Evolutionary conservation across 2,888 invertebrate species (phyloP), one percentile per base, ranked within the genome.

Genomic region (Nymphalis urticae): DNA sequence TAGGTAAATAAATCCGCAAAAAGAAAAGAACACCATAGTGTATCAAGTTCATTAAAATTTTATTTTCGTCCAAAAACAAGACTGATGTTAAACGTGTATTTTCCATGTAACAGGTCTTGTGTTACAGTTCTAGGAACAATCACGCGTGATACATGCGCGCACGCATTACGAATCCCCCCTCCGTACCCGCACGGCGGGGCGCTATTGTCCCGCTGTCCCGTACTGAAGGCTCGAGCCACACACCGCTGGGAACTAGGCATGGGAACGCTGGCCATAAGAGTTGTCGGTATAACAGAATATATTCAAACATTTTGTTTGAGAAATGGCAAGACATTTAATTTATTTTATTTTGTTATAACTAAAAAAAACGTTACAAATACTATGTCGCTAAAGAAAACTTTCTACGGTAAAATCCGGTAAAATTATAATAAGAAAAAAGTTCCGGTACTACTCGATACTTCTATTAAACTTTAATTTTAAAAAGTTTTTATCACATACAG

Each of bases 161-260:
- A 64, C 62, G 76, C 75, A 48, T 53, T 50, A 51, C 61, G 51
- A 58, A 47, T 32, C 48, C 51, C 61, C 59, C 66, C 73, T 73
- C 76, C 74, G 64, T 69, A 17, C 27, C 42, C 16, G 72, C 83
- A 77, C 89, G 59, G 77, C 89, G 85, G 89, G 90, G 82, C 78
- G 87, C 85, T 86, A 82, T 88, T 89, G 90, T 90, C 80, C 83
- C 83, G 84, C 85, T 83, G 89, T 85, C 86, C 78, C 82, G 82
- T 80, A 66, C 81, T 79, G 79, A 80, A 72, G 76, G 78, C 76
- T 79, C 81, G 84, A 85, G 85, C 85, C 88, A 88, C 90, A 90
- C 90, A 80, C 83, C 75, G 81, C 70, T 65, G 66, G 64, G 47
- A 61, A 58, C 48, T 73, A 77, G 75, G 61, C 68, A 24, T 24